Evolutionary conservation across 2,797 vertebrate genomes (phyloP).

Genomic region (Galaxias olidus): DNA sequence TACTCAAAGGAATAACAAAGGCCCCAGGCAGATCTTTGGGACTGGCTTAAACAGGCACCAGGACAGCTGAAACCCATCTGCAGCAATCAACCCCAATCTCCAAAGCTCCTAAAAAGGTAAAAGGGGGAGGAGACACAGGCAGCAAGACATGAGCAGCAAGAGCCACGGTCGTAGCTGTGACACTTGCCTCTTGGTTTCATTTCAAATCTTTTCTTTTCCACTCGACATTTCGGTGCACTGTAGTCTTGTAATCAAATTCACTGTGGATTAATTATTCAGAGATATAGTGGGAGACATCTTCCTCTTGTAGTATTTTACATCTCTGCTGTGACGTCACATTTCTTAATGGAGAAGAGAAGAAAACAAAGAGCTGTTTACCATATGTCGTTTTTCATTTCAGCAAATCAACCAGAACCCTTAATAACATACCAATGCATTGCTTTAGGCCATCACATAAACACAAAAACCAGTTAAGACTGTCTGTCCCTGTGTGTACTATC

Average conservation of each 20-base stretch:
- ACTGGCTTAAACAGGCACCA: too few species aligned
- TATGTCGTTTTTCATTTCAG: not conserved
- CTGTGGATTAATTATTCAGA: constrained; percentile 53
- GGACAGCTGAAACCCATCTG: too few species aligned
- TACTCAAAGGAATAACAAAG: too few species aligned
- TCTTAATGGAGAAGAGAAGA: constrained; percentile 29
- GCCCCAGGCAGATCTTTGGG: too few species aligned
- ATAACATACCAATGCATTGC: not conserved
- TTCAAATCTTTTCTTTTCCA: not conserved
- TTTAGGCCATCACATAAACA: not conserved
- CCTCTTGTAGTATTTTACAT: constrained; percentile 34
- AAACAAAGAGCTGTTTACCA: constrained; percentile 33
- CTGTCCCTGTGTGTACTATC: not conserved
- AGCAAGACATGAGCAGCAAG: too few species aligned
- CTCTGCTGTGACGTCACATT: constrained; percentile 21
- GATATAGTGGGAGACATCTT: constrained; percentile 31
- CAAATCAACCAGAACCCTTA: not conserved
- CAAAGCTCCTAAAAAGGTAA: too few species aligned
- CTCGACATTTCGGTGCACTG: constrained; percentile 15
- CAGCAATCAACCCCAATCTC: too few species aligned
- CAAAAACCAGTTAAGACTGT: not conserved
- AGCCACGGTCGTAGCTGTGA: too few species aligned
- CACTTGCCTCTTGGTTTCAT: too few species aligned
- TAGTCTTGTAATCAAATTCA: constrained; percentile 44
- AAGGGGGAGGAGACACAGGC: too few species aligned